phyloP scores from a whole-genome alignment of 2,888 invertebrate genomes.

The Morpho achilles region DNA sequence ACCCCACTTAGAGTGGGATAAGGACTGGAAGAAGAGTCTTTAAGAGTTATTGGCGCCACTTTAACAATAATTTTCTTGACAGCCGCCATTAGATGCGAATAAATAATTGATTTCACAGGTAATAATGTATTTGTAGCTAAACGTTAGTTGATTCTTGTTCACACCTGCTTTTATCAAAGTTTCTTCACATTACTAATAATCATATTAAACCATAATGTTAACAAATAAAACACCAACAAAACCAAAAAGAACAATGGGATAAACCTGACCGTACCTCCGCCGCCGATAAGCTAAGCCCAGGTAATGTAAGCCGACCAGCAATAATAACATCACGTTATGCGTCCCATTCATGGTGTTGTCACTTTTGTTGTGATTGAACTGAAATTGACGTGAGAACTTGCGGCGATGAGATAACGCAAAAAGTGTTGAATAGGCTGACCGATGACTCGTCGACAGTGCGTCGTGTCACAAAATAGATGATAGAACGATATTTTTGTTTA shows the following conservation, averaged over 20 bases:
- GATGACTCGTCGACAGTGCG: background rate
- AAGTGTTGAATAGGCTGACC: slow-evolving; percentile 2
- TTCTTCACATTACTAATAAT: background rate
- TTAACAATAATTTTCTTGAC: too few relatives aligned
- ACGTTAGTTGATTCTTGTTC: too few relatives aligned
- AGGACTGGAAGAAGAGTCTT: too few relatives aligned
- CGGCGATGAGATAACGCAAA: slow-evolving; percentile 3
- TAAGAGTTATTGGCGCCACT: too few relatives aligned
- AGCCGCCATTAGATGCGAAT: too few relatives aligned
- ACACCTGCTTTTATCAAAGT: too few relatives aligned
- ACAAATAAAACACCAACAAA: slow-evolving; percentile 16
- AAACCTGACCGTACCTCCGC: slow-evolving; percentile 29
- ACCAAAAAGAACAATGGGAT: slow-evolving; percentile 26
- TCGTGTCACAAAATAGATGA: background rate
- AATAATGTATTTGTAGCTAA: too few relatives aligned
- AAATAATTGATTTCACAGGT: too few relatives aligned
- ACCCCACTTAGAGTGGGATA: too few relatives aligned
- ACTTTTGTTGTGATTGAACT: slow-evolving; percentile 50
- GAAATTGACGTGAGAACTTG: slow-evolving; percentile 58
- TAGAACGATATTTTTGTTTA: background rate
- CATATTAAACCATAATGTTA: slow-evolving; percentile 7
- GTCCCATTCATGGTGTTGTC: slow-evolving; percentile 17
- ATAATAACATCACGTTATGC: slow-evolving; percentile 50
- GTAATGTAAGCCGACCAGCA: slow-evolving; percentile 43
- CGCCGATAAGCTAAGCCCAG: slow-evolving; percentile 32